Conservation (phyloP, 2,797 vertebrate species). For the Valencia hispanica region DNA sequence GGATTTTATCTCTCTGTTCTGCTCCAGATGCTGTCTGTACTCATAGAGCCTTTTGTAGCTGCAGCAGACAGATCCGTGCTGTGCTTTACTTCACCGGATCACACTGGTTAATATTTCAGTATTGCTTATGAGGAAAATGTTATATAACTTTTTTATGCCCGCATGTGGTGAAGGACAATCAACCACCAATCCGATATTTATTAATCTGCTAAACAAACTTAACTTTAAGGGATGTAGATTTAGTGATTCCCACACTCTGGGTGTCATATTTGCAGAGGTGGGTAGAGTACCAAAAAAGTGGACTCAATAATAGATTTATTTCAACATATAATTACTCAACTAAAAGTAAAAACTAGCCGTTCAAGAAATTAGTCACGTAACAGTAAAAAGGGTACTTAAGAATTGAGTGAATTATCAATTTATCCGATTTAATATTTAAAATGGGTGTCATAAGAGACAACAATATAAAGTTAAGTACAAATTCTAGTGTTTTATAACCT, state of each 20-base stretch:
- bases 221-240: background rate
- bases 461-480: too few relatives aligned
- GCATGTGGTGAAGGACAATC: too few relatives aligned
- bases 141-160: background rate
- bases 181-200: background rate
- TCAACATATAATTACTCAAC: too few relatives aligned
- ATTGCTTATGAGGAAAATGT: background rate
- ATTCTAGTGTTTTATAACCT: too few relatives aligned
- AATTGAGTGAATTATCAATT: too few relatives aligned
- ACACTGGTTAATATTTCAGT: background rate
- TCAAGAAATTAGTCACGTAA: too few relatives aligned
- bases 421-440: too few relatives aligned
- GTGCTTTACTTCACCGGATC: slow-evolving; percentile 11
- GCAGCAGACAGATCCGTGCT: slow-evolving; percentile 20
- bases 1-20: slow-evolving; percentile 39
- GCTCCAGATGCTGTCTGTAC: slow-evolving; percentile 40
- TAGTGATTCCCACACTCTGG: background rate
- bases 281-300: too few relatives aligned
- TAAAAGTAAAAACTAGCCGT: too few relatives aligned
- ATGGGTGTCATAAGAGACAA: too few relatives aligned
- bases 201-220: background rate
- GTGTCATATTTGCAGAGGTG: background rate
- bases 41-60: slow-evolving; percentile 10
- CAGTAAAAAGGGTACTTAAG: too few relatives aligned
- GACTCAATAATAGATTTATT: too few relatives aligned